phyloP scores from a whole-genome alignment of 2,888 invertebrate genomes.

The Poecilobothrus nobilitatus region DNA sequence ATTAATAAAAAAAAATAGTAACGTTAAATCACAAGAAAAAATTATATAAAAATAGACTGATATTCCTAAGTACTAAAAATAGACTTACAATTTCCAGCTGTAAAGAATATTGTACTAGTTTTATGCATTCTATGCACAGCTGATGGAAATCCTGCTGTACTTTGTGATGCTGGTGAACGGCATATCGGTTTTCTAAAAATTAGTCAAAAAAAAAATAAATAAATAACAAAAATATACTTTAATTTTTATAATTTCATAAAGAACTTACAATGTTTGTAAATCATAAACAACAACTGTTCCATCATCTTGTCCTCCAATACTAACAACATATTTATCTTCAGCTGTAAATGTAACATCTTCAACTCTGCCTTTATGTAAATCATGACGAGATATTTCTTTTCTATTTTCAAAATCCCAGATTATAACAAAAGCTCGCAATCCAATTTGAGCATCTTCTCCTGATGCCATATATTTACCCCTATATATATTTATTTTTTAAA shows the following conservation, averaged over 20 bases:
- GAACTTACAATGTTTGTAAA: constrained; percentile 46
- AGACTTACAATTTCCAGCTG: constrained; percentile 58
- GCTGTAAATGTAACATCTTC: constrained; percentile 76
- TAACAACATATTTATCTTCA: constrained; percentile 71
- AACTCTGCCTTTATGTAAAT: constrained; percentile 81
- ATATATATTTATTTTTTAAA: neutral
- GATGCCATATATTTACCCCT: constrained; percentile 76
- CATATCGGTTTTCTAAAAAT: constrained; percentile 50
- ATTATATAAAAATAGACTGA: no score
- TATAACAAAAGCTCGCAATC: constrained; percentile 78
- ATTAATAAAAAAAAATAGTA: neutral
- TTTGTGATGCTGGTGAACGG: constrained; percentile 51
- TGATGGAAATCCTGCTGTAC: constrained; percentile 63
- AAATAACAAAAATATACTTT: no score
- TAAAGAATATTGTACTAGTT: constrained; percentile 59
- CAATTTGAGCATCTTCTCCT: constrained; percentile 84
- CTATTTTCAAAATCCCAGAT: constrained; percentile 74
- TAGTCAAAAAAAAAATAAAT: neutral
- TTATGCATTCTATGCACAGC: constrained; percentile 49
- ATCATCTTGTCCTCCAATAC: constrained; percentile 84
- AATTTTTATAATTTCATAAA: neutral
- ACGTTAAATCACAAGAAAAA: neutral
- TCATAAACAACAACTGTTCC: constrained; percentile 82
- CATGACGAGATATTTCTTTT: constrained; percentile 58
- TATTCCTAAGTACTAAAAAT: no score